Evolutionary conservation across 2,113 vertebrate genomes (phyloP), one percentile per base, ranked within the genome.

Genomic region (Halcyon senegalensis): DNA sequence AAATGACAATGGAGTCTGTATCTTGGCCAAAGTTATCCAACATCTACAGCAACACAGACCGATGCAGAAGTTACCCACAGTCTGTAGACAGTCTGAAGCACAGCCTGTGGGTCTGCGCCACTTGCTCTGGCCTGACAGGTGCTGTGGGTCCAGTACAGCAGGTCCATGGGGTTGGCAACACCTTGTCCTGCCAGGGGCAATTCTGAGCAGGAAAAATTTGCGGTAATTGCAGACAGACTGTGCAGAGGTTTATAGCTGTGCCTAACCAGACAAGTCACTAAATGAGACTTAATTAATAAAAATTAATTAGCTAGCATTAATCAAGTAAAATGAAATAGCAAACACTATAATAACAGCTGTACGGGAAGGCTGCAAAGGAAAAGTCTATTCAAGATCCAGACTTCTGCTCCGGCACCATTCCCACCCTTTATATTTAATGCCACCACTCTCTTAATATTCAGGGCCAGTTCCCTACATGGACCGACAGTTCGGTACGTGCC

Each of bases 111-210:
- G 11, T 20, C 37, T 78, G 41, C 23, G 13, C 56, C 3, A 1
- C 1, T 5, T 9, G 21, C 53, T 5, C 27, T 6, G 18, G 8
- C 10, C 64, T 44, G 7, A 9, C 1, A 4, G 4, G 0, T 4
- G 35, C 19, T 51, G 8, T 3, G 59, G 13, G 53, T n/a, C 35
- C 63, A 27, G 56, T 37, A 39, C 0, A 0, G 43, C 0, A 2
- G 33, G 11, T 55, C 48, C 19, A 7, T 0, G 1, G 59, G 10
- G 41, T 0, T 66, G 70, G 62, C 68, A 94, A 17, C 68, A 41
- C 35, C 43, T 88, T 39, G 10, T 33, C 53, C 33, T 48, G 50
- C 23, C 27, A 1, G 35, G 21, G 27, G 20, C 53, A 80, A 67
- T 21, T 50, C 20, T 28, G 35, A 72, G 64, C 41, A 39, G 30